Evolutionary conservation across 2,888 invertebrate species (phyloP), one percentile per base, ranked within the genome.

Genomic region (Alsophila aescularia): DNA sequence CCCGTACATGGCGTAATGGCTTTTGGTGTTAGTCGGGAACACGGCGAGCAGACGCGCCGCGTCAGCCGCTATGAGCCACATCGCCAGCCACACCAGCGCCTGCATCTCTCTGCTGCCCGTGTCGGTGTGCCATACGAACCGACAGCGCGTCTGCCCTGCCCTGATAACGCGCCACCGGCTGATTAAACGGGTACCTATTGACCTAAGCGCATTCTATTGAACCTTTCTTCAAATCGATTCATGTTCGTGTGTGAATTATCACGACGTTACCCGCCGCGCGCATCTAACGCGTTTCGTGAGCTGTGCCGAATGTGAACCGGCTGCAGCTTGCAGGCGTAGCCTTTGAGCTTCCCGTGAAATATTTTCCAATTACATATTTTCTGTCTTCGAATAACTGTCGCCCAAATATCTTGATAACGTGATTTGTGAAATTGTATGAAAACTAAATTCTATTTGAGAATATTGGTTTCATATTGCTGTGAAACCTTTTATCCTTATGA

Each of bases 1-100:
- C 52, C 92, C 89, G 67, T 92, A 92, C 87, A 92, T 92, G 51
- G 91, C 92, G 61, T 89, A 85, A 74, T 93, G 92, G 75, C 93
- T 93, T 67, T 87, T 86, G 37, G 92, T 92, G 78, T 92, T 89
- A 39, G 92, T 91, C 15, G 92, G 92, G 65, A 92, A 75, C 36
- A 92, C 86, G 57, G 83, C 92, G 31, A 92, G 80, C 29, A 92
- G 69, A 13, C 87, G 79, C 27, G 92, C 92, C 48, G 85, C 82
- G 36, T 76, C 79, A 55, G 71, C 73, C 53, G 73, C 73, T 66
- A 66, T 79, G 69, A 73, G 76, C 61, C 62, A 61, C 64, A 83
- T 52, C 62, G 74, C 71, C 62, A 79, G 60, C 73, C 76, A 79
- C 69, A 75, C 60, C 69, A 81, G 58, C 86, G 84, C 81, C 83